Conservation (phyloP, 1,140 invertebrate species). For the Ceratina calcarata region DNA sequence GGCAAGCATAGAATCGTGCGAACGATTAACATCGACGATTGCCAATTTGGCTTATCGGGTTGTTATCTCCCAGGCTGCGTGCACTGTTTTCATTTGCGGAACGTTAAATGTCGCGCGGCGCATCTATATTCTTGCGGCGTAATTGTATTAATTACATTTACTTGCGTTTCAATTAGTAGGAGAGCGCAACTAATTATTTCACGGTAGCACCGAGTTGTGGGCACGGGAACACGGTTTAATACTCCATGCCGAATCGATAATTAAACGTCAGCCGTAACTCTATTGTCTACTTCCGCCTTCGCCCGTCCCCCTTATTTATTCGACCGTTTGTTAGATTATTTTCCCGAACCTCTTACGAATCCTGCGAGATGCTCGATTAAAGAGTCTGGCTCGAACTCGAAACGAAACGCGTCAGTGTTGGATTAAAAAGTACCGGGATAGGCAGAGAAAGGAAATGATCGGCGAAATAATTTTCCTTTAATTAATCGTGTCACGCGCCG, state of each 20-base stretch:
- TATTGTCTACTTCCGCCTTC: slow-evolving; percentile 7
- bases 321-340: slow-evolving; percentile 4
- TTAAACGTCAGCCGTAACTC: slow-evolving; percentile 17
- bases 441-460: neutral
- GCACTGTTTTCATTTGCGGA: slow-evolving; percentile 15
- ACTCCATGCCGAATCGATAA: slow-evolving; percentile 27
- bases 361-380: no score
- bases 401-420: no score
- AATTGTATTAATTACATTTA: slow-evolving; percentile 47
- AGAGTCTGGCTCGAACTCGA: no score
- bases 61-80: slow-evolving; percentile 26
- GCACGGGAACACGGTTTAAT: neutral
- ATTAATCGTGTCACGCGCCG: slow-evolving; percentile 31
- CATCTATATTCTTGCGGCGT: slow-evolving; percentile 30
- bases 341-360: neutral
- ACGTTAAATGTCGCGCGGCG: slow-evolving; percentile 9
- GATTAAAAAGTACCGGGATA: neutral
- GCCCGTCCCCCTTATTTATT: slow-evolving; percentile 13
- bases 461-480: slow-evolving; percentile 29
- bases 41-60: slow-evolving; percentile 37
- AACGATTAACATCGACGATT: slow-evolving; percentile 44
- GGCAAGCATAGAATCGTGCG: slow-evolving; percentile 9
- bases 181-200: slow-evolving; percentile 29
- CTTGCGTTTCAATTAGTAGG: slow-evolving; percentile 31
- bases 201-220: neutral